phyloP scores from a whole-genome alignment of 2,113 vertebrate species.

The Pedetes capensis region DNA sequence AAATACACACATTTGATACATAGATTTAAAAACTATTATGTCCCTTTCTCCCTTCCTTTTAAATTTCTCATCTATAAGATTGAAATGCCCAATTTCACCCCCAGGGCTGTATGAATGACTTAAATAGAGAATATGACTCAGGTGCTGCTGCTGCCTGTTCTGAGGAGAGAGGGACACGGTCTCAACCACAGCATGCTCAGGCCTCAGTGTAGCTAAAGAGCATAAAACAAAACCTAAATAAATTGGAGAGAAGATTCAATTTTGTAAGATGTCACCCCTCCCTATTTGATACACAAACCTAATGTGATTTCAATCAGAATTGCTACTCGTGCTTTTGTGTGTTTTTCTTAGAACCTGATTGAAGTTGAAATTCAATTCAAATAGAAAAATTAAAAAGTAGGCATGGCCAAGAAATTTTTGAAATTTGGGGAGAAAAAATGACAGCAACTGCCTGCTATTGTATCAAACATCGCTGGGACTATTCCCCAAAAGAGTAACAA shows the following conservation, averaged over 20 bases:
- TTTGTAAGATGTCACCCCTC: neutral
- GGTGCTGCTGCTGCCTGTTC: neutral
- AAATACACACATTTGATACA: too few relatives aligned
- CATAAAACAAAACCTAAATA: conserved; percentile 1
- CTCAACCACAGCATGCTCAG: neutral
- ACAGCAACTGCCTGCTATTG: neutral
- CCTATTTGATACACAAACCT: neutral
- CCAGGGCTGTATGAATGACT: neutral
- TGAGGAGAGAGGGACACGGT: neutral
- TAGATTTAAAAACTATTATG: neutral
- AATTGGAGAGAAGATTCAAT: neutral
- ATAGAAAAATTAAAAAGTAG: conserved; percentile 38
- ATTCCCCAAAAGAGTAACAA: neutral
- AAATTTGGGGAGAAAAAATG: neutral
- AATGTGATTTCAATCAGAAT: neutral
- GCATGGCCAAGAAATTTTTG: neutral
- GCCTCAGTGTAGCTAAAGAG: neutral
- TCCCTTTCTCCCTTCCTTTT: neutral
- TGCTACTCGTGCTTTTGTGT: neutral
- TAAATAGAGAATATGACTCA: neutral
- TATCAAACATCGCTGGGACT: neutral
- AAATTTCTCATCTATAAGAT: neutral
- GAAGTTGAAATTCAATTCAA: conserved; percentile 14
- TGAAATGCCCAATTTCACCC: neutral
- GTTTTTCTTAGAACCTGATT: neutral